A percentile compares a stretch with the other conserved stretches of the same genome.
Conservation (phyloP, 2,888 invertebrate species). For the Drosophila barbarae region DNA sequence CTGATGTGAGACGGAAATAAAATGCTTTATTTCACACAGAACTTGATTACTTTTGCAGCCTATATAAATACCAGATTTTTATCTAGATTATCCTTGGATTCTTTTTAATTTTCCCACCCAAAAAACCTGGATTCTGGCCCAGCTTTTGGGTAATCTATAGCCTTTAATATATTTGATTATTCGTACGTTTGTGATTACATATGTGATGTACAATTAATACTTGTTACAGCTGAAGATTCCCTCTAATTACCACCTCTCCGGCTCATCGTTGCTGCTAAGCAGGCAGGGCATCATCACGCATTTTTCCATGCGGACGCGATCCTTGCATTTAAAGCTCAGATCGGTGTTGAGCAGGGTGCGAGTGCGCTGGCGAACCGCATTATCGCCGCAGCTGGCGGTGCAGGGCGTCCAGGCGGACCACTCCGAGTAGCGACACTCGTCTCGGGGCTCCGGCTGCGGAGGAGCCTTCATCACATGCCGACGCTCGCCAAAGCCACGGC, state of each 20-base stretch:
- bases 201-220: conserved; percentile 26
- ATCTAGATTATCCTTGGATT: background rate
- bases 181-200: conserved; percentile 30
- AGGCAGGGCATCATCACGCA: conserved; percentile 78
- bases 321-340: conserved; percentile 76
- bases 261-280: conserved; percentile 70
- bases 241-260: conserved; percentile 56
- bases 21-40: background rate
- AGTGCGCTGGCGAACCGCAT: conserved; percentile 81
- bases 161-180: conserved; percentile 20
- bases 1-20: conserved; percentile 12
- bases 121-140: too few relatives aligned
- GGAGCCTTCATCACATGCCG: conserved; percentile 49
- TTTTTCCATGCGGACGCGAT: conserved; percentile 77
- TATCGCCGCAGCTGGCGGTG: conserved; percentile 83
- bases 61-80: background rate
- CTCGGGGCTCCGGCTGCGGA: conserved; percentile 52
- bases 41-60: background rate
- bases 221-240: background rate
- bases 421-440: conserved; percentile 83
- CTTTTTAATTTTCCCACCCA: too few relatives aligned
- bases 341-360: conserved; percentile 79
- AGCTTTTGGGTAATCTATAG: background rate
- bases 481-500: conserved; percentile 54
- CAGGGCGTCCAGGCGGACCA: conserved; percentile 88